A percentile compares a stretch with the other conserved stretches of the same genome.
phyloP scores from a whole-genome alignment of 2,113 vertebrate species.

The Hassar affinis region DNA sequence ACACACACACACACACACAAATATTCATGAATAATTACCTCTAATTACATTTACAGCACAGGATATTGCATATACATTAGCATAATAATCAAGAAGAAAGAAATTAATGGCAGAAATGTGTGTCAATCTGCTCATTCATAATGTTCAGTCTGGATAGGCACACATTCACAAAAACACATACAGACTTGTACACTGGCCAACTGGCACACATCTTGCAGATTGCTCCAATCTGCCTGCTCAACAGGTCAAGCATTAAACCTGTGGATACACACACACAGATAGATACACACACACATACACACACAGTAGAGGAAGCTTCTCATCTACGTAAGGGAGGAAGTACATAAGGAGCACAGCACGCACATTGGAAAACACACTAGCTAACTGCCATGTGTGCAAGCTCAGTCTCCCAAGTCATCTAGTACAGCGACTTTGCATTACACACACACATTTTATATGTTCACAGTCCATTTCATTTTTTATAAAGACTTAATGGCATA shows the following conservation, averaged over 20 bases:
- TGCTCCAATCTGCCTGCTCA: slow-evolving; percentile 30
- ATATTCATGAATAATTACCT: neutral
- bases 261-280: slow-evolving; percentile 11
- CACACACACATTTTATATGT: neutral
- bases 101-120: neutral
- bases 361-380: neutral
- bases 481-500: too few relatives aligned
- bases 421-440: neutral
- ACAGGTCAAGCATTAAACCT: slow-evolving; percentile 38
- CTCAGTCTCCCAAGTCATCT: slow-evolving; percentile 12
- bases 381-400: neutral
- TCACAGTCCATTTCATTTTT: slow-evolving; percentile 7
- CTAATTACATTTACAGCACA: neutral
- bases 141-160: neutral
- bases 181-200: slow-evolving; percentile 28
- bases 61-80: neutral
- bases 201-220: slow-evolving; percentile 16
- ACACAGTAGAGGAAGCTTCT: slow-evolving; percentile 10
- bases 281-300: slow-evolving; percentile 5
- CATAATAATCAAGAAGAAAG: neutral
- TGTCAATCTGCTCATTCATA: neutral
- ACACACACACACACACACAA: neutral
- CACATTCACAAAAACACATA: slow-evolving; percentile 1
- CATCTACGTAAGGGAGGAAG: neutral
- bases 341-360: slow-evolving; percentile 16